These are phyloP conservation scores for Anseranas semipalmata DNA, from an alignment of 2,113 vertebrate genomes.

Conservation along the genomic window DNA sequence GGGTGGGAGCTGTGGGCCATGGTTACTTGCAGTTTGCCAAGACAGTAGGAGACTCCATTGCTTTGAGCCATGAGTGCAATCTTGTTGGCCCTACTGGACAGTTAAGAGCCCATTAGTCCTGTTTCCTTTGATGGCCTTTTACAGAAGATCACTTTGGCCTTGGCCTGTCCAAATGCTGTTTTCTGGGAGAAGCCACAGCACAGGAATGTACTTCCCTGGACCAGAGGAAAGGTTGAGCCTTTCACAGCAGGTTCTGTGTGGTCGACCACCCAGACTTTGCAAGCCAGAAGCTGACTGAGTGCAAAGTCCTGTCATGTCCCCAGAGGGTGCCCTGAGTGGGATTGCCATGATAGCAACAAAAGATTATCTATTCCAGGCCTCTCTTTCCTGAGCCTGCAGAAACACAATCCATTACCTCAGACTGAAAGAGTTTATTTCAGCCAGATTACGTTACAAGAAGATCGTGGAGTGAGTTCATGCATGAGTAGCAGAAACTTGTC, in stretches of 20 bases:
- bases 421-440: constrained; percentile 60
- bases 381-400: constrained; percentile 71
- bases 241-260: neutral
- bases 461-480: constrained; percentile 4
- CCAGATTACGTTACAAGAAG: constrained; percentile 67
- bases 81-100: neutral
- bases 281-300: neutral
- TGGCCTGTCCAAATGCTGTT: neutral
- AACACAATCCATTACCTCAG: constrained; percentile 76
- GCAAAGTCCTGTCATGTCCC: neutral
- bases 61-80: neutral
- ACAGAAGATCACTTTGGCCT: neutral
- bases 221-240: neutral
- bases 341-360: constrained; percentile 66
- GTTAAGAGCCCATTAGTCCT: neutral
- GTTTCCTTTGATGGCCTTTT: neutral
- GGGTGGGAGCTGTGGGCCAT: neutral
- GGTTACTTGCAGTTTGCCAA: neutral
- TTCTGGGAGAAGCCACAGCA: neutral
- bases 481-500: neutral
- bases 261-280: neutral
- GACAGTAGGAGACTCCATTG: neutral
- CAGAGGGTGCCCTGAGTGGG: neutral
- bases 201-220: neutral
- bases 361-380: constrained; percentile 73